phyloP scores from a whole-genome alignment of 1,140 invertebrate genomes.

The Bombus waltoni region DNA sequence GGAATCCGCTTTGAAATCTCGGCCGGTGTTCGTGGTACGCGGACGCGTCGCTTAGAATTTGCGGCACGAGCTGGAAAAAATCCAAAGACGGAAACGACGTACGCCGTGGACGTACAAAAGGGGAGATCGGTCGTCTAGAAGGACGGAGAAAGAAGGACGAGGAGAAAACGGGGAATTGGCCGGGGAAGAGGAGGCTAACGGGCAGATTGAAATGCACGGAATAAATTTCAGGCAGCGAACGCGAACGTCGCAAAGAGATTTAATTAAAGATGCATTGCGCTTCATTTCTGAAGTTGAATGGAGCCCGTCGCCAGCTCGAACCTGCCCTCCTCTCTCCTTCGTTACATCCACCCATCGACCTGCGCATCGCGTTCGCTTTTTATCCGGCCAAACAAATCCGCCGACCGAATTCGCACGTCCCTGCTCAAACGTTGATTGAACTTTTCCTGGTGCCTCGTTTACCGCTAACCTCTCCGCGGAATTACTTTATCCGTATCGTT shows the following conservation, averaged over 20 bases:
- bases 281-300: conserved; percentile 73
- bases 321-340: conserved; percentile 54
- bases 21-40: neutral
- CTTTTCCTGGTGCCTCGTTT: conserved; percentile 27
- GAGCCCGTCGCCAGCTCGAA: conserved; percentile 49
- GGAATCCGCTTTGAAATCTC: conserved; percentile 62
- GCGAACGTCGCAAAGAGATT: conserved; percentile 66
- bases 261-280: conserved; percentile 77
- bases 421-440: conserved; percentile 49
- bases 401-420: neutral
- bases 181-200: neutral
- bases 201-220: conserved; percentile 65
- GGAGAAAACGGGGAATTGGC: neutral
- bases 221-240: conserved; percentile 69
- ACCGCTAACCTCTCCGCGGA: neutral
- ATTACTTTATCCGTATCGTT: neutral
- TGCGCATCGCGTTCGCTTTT: conserved; percentile 40
- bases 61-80: conserved; percentile 49
- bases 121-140: neutral
- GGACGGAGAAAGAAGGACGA: neutral
- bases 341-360: conserved; percentile 59
- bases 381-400: neutral
- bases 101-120: neutral
- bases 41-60: conserved; percentile 42
- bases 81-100: conserved; percentile 48